phyloP scores from a whole-genome alignment of 1,140 invertebrate genomes.

The Plectrocnemia conspersa region DNA sequence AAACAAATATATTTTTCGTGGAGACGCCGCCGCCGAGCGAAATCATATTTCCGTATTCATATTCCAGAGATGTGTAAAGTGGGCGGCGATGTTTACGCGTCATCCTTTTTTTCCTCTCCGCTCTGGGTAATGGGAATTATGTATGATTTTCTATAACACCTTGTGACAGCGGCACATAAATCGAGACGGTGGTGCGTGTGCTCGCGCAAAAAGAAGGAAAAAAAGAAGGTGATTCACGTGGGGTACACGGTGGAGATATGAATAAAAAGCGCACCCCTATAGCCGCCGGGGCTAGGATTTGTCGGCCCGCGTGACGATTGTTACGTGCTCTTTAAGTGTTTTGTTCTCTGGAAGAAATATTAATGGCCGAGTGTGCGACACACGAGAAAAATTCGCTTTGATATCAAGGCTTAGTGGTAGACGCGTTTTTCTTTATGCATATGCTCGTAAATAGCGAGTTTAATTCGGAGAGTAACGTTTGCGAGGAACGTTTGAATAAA shows the following conservation, averaged over 20 bases:
- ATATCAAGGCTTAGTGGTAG: too few relatives aligned
- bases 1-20: slow-evolving; percentile 23
- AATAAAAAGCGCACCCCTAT: slow-evolving; percentile 3
- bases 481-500: too few relatives aligned
- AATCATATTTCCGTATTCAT: slow-evolving; percentile 17
- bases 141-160: slow-evolving; percentile 36
- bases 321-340: slow-evolving; percentile 26
- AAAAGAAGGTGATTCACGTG: slow-evolving; percentile 21
- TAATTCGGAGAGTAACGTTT: too few relatives aligned
- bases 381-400: too few relatives aligned
- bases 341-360: too few relatives aligned
- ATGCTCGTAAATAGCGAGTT: too few relatives aligned
- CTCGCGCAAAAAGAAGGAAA: neutral
- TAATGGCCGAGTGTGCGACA: too few relatives aligned
- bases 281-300: neutral
- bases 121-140: slow-evolving; percentile 31
- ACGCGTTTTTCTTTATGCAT: too few relatives aligned
- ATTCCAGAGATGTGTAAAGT: slow-evolving; percentile 7
- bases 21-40: slow-evolving; percentile 2
- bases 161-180: slow-evolving; percentile 33
- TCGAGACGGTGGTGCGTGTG: slow-evolving; percentile 20
- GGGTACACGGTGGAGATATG: neutral
- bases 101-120: too few relatives aligned
- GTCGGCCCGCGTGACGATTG: slow-evolving; percentile 10
- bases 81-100: slow-evolving; percentile 8